phyloP scores from a whole-genome alignment of 1,140 invertebrate genomes.

The Coenobita brevimanus region DNA sequence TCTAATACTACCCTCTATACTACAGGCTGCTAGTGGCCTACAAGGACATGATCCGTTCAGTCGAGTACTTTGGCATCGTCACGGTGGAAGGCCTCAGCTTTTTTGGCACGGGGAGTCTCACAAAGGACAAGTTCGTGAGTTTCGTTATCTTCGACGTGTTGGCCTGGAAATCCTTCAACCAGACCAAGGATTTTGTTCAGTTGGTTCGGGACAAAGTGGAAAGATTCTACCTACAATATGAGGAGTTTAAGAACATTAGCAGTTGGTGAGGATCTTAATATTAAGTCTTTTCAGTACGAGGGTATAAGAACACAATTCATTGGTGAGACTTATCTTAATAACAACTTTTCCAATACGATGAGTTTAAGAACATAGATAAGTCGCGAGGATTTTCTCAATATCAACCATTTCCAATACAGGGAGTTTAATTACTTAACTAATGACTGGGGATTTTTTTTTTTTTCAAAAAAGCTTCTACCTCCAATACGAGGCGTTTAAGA shows the following conservation, averaged over 20 bases:
- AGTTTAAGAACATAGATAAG: too few relatives aligned
- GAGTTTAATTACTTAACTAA: background rate
- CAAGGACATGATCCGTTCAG: conserved; percentile 87
- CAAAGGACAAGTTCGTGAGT: conserved; percentile 77
- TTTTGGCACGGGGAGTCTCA: conserved; percentile 83
- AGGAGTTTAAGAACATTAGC: conserved; percentile 38
- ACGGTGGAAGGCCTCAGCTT: conserved; percentile 80
- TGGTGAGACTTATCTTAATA: too few relatives aligned
- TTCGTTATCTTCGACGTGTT: conserved; percentile 53
- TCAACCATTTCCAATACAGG: too few relatives aligned
- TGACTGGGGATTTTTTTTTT: background rate
- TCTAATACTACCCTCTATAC: too few relatives aligned
- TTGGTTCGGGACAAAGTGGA: conserved; percentile 29
- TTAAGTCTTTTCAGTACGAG: too few relatives aligned
- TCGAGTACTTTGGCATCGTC: conserved; percentile 85
- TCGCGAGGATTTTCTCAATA: too few relatives aligned
- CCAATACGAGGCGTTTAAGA: too few relatives aligned
- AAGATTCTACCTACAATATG: conserved; percentile 27
- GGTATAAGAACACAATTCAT: too few relatives aligned
- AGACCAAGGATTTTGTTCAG: conserved; percentile 73
- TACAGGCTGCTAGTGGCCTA: conserved; percentile 78
- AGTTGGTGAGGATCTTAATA: conserved; percentile 20
- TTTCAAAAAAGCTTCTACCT: background rate
- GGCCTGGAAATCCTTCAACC: conserved; percentile 75
- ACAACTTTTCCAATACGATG: too few relatives aligned